Evolutionary conservation across 2,888 invertebrate genomes (phyloP).

Genomic region (Thera britannica): DNA sequence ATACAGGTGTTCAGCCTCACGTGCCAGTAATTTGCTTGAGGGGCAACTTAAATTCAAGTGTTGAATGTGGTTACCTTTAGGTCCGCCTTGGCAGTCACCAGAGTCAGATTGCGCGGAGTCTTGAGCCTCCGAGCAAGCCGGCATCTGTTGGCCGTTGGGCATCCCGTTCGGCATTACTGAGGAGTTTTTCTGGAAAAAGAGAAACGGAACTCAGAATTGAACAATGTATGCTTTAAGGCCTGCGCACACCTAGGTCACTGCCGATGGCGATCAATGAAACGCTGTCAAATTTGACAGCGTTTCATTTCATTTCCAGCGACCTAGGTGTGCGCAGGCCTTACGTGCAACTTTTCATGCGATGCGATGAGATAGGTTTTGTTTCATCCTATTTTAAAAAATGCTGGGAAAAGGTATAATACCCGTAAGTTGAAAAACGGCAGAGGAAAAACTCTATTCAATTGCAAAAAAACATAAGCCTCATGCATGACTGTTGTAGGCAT

Average conservation of each 20-base stretch:
- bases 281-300: too few species aligned
- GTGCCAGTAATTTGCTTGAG: too few species aligned
- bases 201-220: not conserved
- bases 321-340: too few species aligned
- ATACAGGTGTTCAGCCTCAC: too few species aligned
- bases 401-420: not conserved
- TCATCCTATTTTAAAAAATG: not conserved
- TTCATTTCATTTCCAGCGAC: too few species aligned
- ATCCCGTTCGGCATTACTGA: constrained; percentile 82
- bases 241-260: too few species aligned
- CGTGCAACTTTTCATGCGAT: not conserved
- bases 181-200: constrained; percentile 74
- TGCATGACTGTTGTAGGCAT: not conserved
- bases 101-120: constrained; percentile 48
- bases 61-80: constrained; percentile 64
- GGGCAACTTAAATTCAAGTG: not conserved
- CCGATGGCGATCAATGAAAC: too few species aligned
- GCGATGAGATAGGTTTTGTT: not conserved
- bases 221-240: too few species aligned
- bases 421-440: not conserved
- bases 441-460: not conserved
- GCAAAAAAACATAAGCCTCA: not conserved
- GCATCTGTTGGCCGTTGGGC: constrained; percentile 71
- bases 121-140: constrained; percentile 72
- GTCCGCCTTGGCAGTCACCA: constrained; percentile 66